Percentiles rank a stretch among this genome's conserved stretches.
These are phyloP conservation scores for Sebastolobus alascanus DNA, from an alignment of 2,797 vertebrate genomes.

Conservation along the genomic window DNA sequence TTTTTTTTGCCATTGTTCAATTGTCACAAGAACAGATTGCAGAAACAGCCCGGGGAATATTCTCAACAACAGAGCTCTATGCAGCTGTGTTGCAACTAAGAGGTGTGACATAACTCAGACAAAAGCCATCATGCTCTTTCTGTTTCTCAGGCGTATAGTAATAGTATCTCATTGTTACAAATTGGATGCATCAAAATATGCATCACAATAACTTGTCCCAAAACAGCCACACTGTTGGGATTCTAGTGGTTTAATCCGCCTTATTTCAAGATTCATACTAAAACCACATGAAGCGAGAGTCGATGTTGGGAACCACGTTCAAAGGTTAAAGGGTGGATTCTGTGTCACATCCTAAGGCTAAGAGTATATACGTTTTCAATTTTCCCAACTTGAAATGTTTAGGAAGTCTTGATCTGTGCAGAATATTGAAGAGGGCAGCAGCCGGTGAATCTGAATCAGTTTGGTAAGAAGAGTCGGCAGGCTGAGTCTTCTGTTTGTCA, in stretches of 20 bases:
- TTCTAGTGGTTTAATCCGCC: neutral
- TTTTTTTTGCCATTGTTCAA: slow-evolving; percentile 26
- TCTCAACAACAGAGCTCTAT: slow-evolving; percentile 44
- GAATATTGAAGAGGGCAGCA: slow-evolving; percentile 62
- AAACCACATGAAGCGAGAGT: neutral
- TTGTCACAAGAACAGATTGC: slow-evolving; percentile 46
- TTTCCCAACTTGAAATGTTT: slow-evolving; percentile 59
- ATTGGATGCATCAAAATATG: neutral
- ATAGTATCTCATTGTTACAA: slow-evolving; percentile 17
- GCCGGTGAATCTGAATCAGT: slow-evolving; percentile 62
- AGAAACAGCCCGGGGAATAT: slow-evolving; percentile 40
- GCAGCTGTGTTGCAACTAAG: slow-evolving; percentile 30
- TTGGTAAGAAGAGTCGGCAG: slow-evolving; percentile 59
- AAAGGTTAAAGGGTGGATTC: slow-evolving; percentile 31
- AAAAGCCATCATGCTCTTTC: slow-evolving; percentile 7
- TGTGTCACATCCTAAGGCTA: slow-evolving; percentile 37
- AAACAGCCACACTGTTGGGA: neutral
- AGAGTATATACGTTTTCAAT: slow-evolving; percentile 36
- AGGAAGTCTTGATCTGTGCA: slow-evolving; percentile 43
- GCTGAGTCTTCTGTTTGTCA: slow-evolving; percentile 61
- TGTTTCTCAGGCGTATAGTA: slow-evolving; percentile 7
- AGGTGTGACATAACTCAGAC: slow-evolving; percentile 40
- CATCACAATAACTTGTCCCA: neutral
- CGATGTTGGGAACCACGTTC: neutral
- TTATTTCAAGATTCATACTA: slow-evolving; percentile 1